These are phyloP conservation scores for Poeciliopsis infans DNA, from an alignment of 2,797 vertebrate species.

Conservation along the genomic window DNA sequence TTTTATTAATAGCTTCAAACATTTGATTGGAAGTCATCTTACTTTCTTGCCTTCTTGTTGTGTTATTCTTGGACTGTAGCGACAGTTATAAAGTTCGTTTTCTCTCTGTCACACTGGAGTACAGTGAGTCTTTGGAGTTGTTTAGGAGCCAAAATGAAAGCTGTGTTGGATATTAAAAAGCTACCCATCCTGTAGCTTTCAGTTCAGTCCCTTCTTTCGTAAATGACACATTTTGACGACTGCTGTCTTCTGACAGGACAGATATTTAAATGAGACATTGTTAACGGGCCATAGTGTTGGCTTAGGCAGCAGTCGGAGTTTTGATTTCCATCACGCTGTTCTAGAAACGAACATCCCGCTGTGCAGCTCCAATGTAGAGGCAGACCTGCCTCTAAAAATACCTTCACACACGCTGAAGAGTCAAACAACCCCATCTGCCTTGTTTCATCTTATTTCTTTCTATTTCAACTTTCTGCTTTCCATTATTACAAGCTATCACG, in stretches of 20 bases:
- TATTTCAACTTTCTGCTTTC: neutral
- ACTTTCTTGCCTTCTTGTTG: slow-evolving; percentile 16
- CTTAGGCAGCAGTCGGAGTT: slow-evolving; percentile 37
- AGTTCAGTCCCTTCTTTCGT: slow-evolving; percentile 22
- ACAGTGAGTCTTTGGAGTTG: slow-evolving; percentile 15
- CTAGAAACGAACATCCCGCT: slow-evolving; percentile 57
- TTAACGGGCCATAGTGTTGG: slow-evolving; percentile 27
- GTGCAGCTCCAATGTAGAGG: slow-evolving; percentile 44
- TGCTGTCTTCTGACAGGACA: slow-evolving; percentile 29
- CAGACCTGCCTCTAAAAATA: slow-evolving; percentile 70
- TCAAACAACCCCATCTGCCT: slow-evolving; percentile 35
- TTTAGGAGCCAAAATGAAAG: slow-evolving; percentile 10
- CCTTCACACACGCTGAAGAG: slow-evolving; percentile 42
- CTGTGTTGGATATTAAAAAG: neutral
- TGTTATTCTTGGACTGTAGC: slow-evolving; percentile 16
- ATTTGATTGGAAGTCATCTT: neutral
- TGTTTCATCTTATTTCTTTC: slow-evolving; percentile 7
- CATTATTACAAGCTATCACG: neutral
- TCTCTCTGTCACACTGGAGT: slow-evolving; percentile 13
- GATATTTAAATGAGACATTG: slow-evolving; percentile 26
- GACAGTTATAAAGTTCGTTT: slow-evolving; percentile 18
- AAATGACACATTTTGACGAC: slow-evolving; percentile 29
- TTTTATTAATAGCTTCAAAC: slow-evolving; percentile 40
- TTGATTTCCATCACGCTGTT: slow-evolving; percentile 54
- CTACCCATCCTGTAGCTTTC: slow-evolving; percentile 13